Conservation (phyloP, 2,888 invertebrate genomes). For the Apoderus coryli region DNA sequence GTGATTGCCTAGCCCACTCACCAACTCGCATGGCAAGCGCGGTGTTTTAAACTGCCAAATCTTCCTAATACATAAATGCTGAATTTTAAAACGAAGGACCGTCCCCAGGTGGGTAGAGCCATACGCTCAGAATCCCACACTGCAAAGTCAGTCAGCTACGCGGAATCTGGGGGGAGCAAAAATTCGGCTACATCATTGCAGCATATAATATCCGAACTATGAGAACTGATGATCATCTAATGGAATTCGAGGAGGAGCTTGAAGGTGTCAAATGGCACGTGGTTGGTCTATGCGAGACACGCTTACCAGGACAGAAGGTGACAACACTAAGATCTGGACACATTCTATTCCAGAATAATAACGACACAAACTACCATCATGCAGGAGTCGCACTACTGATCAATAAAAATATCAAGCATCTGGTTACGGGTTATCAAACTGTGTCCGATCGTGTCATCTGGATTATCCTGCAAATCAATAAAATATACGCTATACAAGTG, state of each 20-base stretch:
- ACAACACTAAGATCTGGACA: conserved; percentile 3
- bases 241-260: conserved; percentile 5
- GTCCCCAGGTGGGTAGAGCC: too few species aligned
- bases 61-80: too few species aligned
- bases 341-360: conserved; percentile 6
- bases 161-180: too few species aligned
- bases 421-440: background rate
- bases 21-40: too few species aligned
- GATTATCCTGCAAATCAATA: conserved; percentile 4
- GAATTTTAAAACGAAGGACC: too few species aligned
- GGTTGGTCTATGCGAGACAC: conserved; percentile 4
- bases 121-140: too few species aligned
- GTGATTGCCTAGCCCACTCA: too few species aligned
- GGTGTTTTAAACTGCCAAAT: too few species aligned
- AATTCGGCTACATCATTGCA: too few species aligned
- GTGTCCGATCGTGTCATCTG: conserved; percentile 5
- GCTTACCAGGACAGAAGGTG: conserved; percentile 5
- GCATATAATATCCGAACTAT: background rate
- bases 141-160: too few species aligned
- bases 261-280: conserved; percentile 6
- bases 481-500: background rate
- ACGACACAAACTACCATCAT: conserved; percentile 5
- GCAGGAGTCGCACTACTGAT: conserved; percentile 6
- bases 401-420: conserved; percentile 7
- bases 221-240: conserved; percentile 3